These are phyloP conservation scores for Drosophila fulvimacula DNA, from an alignment of 2,888 invertebrate species.

Conservation along the genomic window DNA sequence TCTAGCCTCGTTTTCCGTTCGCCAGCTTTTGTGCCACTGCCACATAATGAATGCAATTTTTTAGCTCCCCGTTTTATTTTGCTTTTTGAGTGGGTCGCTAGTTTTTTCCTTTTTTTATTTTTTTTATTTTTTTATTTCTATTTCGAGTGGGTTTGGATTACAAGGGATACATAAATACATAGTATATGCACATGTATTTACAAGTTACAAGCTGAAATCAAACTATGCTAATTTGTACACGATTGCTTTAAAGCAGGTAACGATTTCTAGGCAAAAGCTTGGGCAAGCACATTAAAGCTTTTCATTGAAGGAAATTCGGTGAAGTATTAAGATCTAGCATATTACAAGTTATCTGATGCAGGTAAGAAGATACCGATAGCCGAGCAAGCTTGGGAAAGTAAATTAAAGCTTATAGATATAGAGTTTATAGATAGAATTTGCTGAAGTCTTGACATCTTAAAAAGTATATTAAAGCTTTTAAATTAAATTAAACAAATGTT, in stretches of 20 bases:
- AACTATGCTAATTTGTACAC: constrained; percentile 28
- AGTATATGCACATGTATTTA: constrained; percentile 12
- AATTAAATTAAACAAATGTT: too few species aligned
- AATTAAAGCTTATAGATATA: too few species aligned
- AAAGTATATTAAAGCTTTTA: neutral
- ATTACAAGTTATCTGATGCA: too few species aligned
- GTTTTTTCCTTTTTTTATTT: neutral
- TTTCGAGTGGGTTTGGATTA: constrained; percentile 13
- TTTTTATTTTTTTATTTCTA: neutral
- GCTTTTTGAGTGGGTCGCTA: constrained; percentile 54
- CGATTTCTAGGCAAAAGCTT: neutral
- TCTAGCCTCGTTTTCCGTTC: constrained; percentile 66
- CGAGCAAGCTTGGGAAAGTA: too few species aligned
- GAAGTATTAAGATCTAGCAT: too few species aligned
- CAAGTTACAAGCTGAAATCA: constrained; percentile 17
- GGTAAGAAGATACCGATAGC: too few species aligned
- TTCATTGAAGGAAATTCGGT: too few species aligned
- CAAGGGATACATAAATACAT: constrained; percentile 9
- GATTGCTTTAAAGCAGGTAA: neutral
- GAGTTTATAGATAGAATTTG: too few species aligned
- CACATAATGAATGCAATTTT: constrained; percentile 84
- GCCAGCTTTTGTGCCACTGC: constrained; percentile 62
- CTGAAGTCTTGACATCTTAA: too few species aligned
- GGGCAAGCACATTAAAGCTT: constrained; percentile 2
- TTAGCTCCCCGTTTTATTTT: constrained; percentile 33